These are phyloP conservation scores for Physocephala rufipes DNA, from an alignment of 2,888 invertebrate genomes.

Conservation along the genomic window DNA sequence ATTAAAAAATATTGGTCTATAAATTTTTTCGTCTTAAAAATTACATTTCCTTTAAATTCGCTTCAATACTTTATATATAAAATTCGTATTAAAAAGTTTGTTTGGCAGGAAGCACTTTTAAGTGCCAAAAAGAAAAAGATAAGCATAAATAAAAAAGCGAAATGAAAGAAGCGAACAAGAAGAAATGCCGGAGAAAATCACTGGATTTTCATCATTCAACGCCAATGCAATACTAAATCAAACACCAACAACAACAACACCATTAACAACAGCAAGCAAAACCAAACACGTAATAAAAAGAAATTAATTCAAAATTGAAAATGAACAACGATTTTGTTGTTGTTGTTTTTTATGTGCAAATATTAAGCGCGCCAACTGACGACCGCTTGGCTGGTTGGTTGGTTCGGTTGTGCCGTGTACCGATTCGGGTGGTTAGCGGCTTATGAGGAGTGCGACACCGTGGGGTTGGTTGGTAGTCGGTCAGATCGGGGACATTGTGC, in stretches of 20 bases:
- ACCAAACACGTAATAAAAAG: constrained; percentile 44
- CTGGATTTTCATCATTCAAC: not conserved
- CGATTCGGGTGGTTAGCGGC: not conserved
- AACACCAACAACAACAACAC: not conserved
- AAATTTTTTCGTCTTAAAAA: too few species aligned
- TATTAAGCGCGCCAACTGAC: constrained; percentile 20
- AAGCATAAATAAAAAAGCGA: not conserved
- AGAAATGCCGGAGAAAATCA: constrained; percentile 27
- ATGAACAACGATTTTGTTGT: too few species aligned
- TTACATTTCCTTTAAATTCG: too few species aligned
- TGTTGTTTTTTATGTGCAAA: constrained; percentile 33
- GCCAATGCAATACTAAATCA: not conserved
- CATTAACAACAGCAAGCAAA: too few species aligned
- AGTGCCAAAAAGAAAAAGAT: not conserved
- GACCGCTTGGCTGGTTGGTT: constrained; percentile 19
- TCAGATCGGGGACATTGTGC: not conserved
- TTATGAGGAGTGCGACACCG: not conserved
- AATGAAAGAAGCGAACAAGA: too few species aligned
- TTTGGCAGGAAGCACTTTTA: constrained; percentile 12
- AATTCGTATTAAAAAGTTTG: not conserved
- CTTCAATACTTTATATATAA: not conserved
- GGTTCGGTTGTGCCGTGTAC: constrained; percentile 1
- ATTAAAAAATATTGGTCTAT: too few species aligned
- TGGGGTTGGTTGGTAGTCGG: not conserved
- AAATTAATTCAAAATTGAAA: constrained; percentile 54